Evolutionary conservation across 2,797 vertebrate genomes (phyloP), one percentile per base, ranked within the genome.

Genomic region (Philypnodon macrostomus): DNA sequence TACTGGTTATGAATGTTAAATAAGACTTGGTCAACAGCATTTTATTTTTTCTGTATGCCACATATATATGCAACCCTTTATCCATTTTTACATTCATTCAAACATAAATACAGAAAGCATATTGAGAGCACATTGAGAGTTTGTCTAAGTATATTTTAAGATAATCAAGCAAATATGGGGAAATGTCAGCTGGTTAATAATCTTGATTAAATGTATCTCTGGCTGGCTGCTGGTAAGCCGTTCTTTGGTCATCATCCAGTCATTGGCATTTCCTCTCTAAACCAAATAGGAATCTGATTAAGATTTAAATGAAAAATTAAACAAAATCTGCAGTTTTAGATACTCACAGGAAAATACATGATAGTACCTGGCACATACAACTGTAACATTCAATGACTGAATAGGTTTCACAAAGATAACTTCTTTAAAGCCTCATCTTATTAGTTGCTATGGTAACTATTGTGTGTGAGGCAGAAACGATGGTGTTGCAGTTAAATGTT

Each of bases 391-490:
- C 57, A 38, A 46, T 24, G 45, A 34, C 18, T 46, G 9, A 57
- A 54, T 24, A 35, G 17, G 53, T 63, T 45, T 70, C 26, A 29
- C 46, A 41, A 57, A 44, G 63, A 46, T 11, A 49, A 62, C 48
- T 65, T 72, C 61, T 30, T 58, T 33, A 32, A 41, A 68, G 59
- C 44, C 53, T 54, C 38, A 33, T 41, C 21, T 34, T 47, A 49
- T 66, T 47, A 53, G 73, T 85, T 70, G 40, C 75, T 64, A 77
- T 47, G 67, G 74, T 53, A 80, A 85, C 77, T 30, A 36, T 56
- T 68, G 48, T n/a, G 48, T 1, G 47, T 33, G 40, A 31, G 32
- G 45, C 34, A 46, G 48, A 18, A 46, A 51, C 37, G 31, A 62
- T 47, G 42, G 48, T 52, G 53, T 35, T 53, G 40, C 53, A 47